Evolutionary conservation across 1,140 invertebrate species (phyloP).

Genomic region (Chironomus tepperi): DNA sequence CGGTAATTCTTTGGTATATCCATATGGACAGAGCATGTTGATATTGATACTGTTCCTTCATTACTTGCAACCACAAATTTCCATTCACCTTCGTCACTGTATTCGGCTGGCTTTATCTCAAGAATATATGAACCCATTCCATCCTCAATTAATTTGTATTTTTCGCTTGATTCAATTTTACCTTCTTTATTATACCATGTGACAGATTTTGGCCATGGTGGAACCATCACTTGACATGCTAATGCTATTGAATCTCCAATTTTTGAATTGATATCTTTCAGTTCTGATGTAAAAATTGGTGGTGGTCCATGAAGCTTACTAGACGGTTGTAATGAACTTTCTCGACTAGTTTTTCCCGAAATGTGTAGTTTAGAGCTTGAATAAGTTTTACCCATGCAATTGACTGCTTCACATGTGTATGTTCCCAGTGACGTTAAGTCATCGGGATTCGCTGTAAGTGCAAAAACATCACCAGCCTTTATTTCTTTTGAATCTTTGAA

Average conservation of each 20-base stretch:
- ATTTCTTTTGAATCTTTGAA: conserved; percentile 80
- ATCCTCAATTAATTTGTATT: conserved; percentile 65
- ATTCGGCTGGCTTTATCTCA: conserved; percentile 62
- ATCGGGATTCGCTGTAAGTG: conserved; percentile 66
- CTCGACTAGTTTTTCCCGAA: conserved; percentile 54
- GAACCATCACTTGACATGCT: conserved; percentile 66
- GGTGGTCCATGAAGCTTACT: conserved; percentile 49
- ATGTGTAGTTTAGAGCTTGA: conserved; percentile 77
- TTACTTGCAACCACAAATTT: conserved; percentile 70
- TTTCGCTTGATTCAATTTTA: conserved; percentile 52
- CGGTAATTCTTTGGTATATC: conserved; percentile 81
- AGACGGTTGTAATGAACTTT: conserved; percentile 50
- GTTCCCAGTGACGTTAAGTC: conserved; percentile 75
- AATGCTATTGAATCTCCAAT: conserved; percentile 64
- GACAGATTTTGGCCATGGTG: conserved; percentile 69
- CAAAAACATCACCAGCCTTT: conserved; percentile 79
- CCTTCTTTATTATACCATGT: conserved; percentile 78
- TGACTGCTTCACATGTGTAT: conserved; percentile 77
- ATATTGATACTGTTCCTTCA: conserved; percentile 61
- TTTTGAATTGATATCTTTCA: conserved; percentile 60
- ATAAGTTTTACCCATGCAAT: conserved; percentile 72
- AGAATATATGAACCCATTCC: conserved; percentile 69
- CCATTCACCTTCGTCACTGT: conserved; percentile 77
- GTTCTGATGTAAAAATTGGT: conserved; percentile 62
- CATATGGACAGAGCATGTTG: conserved; percentile 60